Evolutionary conservation across 53 echinoderm and acorn worm genomes (phyloP), one percentile per base, ranked within the genome.

Genomic region (Patiria pectinifera): DNA sequence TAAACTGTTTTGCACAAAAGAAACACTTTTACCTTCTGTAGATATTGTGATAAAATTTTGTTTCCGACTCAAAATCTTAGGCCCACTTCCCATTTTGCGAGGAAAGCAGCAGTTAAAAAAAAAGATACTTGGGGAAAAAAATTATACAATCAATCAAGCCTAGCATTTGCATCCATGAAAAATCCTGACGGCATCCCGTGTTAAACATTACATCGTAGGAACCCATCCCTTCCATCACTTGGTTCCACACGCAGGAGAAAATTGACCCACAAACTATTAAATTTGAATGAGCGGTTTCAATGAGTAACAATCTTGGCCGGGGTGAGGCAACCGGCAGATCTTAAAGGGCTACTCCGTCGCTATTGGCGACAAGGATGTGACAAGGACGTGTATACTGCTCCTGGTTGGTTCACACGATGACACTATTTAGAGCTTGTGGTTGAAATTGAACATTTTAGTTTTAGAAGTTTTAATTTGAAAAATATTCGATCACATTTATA

Each of bases 181-280:
- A 80, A 80, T 69, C 81, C n/a, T 22, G 81, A 80, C 80, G 81
- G 25, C 90, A 70, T 80, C 22, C 11, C 90, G 77, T 87, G 90
- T 90, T 81, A 90, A 90, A 69, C 69, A 90, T 90, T 82, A 90
- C 90, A 74, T 74, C 4, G 74, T n/a, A 23, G 24, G 74, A 35
- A 74, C 24, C 74, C 74, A 23, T 24, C 74, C 18, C 24, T 74
- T 74, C 74, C 24, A 74, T 74, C 74, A 74, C 74, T 74, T 24
- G 74, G 74, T 74, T 74, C n/a, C 71, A 47, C 48, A 23, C 69
- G 21, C n/a, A 80, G 4, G 53, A 53, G 48, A 80, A 90, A 81
- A 90, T 90, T 90, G 90, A 90, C 90, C 90, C 81, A 90, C 63
- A 90, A 90, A 90, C 66, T 90, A 90, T 90, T 90, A 90, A 81